Evolutionary conservation across 2,797 vertebrate genomes (phyloP).

Genomic region (Hozukius guyotensis): DNA sequence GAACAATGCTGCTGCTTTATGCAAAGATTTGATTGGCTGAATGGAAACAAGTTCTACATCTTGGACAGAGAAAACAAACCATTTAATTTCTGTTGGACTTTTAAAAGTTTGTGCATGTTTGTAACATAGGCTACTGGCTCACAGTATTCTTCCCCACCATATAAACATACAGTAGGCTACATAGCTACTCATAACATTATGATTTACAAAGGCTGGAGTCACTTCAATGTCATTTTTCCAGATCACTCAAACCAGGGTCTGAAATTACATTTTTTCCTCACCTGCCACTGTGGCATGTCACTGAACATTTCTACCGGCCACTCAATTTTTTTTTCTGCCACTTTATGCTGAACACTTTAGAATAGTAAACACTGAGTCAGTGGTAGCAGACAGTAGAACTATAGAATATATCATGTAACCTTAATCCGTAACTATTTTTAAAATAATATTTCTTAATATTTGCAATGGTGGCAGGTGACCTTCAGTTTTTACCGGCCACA

Average conservation of each 20-base stretch:
- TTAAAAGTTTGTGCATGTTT: neutral
- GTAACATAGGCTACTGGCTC: neutral
- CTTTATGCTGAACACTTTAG: too few species aligned
- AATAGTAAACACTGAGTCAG: too few species aligned
- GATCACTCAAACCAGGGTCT: neutral
- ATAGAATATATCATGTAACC: too few species aligned
- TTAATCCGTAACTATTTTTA: too few species aligned
- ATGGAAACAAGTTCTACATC: neutral
- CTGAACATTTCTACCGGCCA: too few species aligned
- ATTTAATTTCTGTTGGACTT: neutral
- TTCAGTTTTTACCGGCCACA: too few species aligned
- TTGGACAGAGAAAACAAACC: neutral
- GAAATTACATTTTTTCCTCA: too few species aligned
- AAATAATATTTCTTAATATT: too few species aligned
- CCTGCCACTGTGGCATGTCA: too few species aligned
- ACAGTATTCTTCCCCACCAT: neutral
- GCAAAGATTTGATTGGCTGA: neutral
- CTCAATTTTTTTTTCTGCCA: too few species aligned
- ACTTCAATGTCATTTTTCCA: neutral
- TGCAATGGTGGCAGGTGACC: too few species aligned
- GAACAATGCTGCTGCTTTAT: neutral
- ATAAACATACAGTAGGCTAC: neutral
- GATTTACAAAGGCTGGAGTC: neutral
- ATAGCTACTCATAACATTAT: neutral
- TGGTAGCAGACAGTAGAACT: too few species aligned